These are phyloP conservation scores for Lophotis ruficrista DNA, from an alignment of 2,113 vertebrate species.

Conservation along the genomic window DNA sequence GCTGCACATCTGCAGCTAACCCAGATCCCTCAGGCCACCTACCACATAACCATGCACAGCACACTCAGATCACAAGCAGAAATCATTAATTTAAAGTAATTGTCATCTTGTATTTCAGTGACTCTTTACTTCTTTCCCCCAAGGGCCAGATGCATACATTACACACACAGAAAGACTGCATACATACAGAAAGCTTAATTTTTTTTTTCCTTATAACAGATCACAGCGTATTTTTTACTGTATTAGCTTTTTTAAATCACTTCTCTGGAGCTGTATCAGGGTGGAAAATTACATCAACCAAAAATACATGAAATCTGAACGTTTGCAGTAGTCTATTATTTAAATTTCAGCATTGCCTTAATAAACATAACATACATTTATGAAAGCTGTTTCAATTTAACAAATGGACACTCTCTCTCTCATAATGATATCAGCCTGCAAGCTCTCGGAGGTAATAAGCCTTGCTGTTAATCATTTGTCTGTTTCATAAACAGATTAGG, in stretches of 20 bases:
- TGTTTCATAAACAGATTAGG: neutral
- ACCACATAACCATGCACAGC: neutral
- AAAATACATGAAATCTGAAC: neutral
- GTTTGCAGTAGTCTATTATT: neutral
- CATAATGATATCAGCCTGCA: neutral
- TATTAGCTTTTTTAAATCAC: neutral
- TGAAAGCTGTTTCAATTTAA: neutral
- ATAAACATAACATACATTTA: neutral
- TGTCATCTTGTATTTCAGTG: fast-evolving
- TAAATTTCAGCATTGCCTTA: neutral
- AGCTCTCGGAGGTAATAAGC: neutral
- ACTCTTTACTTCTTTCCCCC: neutral
- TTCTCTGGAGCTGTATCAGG: neutral
- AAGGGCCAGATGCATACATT: neutral
- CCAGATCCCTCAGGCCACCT: neutral
- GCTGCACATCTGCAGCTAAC: neutral
- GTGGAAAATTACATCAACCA: fast-evolving
- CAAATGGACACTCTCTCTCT: neutral
- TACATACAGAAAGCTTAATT: neutral
- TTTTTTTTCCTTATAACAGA: neutral
- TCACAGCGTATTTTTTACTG: neutral
- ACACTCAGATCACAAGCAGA: neutral
- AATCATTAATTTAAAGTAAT: neutral
- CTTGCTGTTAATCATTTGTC: neutral
- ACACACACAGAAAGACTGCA: fast-evolving